Base-by-base conservation (phyloP, 2,113 vertebrate species). In the Gobio gobio region DNA sequence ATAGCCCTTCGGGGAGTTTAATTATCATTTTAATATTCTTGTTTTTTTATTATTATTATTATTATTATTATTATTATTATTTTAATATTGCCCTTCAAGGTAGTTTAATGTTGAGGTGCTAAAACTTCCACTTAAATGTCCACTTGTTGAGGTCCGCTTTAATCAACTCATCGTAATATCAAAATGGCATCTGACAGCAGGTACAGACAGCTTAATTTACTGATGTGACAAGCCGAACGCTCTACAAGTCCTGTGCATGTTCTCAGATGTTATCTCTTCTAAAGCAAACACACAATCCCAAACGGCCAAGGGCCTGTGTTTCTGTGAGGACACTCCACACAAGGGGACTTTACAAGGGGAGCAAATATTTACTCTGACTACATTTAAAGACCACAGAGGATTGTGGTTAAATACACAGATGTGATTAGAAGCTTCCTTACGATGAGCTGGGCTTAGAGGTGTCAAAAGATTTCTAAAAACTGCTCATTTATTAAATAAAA, bases 361-460 rank as follows among this genome's bases (percentile, higher is more conserved):
- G 88, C 81, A 93, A 93, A 93, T 93, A 94, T 93, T 94, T 93
- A 92, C 47, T 86, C 87, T 87, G 86, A 82, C 74, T 63, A 86
- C 77, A 80, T 83, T 68, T 78, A 83, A 68, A 16, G 73, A 86
- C 70, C 74, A 58, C 10, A 45, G 63, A 86, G 72, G 70, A 82
- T 74, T 86, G 81, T 18, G 24, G 64, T 86, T 82, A 81, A 83
- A 87, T 33, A 83, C 83, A 87, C 54, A 66, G 56, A 68, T 80
- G 76, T 84, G 68, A 86, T 87, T 54, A 83, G 81, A 83, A 83
- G 81, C 81, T 83, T 83, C 70, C 85, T 66, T 13, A 64, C 22
- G 0, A 66, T 82, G 22, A 24, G 45, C 29, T 36, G 45, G 58
- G 72, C 40, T 82, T 82, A 4, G n/a, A 40, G 29, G 77, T 47